phyloP scores from a whole-genome alignment of 2,113 vertebrate genomes.

The Thamnaconus septentrionalis region DNA sequence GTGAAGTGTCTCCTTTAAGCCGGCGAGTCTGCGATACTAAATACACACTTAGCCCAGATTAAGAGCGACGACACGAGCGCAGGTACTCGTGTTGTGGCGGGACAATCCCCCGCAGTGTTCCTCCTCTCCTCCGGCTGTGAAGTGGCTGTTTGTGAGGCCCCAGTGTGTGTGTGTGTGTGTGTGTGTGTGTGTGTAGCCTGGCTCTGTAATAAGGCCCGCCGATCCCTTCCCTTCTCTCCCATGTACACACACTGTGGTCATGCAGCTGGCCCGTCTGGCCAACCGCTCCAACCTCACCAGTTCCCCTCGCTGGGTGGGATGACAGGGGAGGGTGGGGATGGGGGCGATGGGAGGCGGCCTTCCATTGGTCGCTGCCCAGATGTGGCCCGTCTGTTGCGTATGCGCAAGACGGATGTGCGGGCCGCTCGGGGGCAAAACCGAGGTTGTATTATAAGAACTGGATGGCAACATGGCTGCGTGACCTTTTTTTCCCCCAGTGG shows the following conservation, averaged over 20 bases:
- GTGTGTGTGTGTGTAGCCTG: slow-evolving; percentile 58
- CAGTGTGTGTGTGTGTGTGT: slow-evolving; percentile 11
- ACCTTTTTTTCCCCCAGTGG: no score
- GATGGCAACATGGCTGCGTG: no score
- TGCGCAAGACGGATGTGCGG: background rate
- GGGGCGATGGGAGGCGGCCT: slow-evolving; percentile 43
- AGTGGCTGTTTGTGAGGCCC: slow-evolving; percentile 72
- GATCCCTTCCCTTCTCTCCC: slow-evolving; percentile 60
- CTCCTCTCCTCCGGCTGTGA: slow-evolving; percentile 45
- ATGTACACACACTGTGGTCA: slow-evolving; percentile 71
- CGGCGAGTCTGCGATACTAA: no score
- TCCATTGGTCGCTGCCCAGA: slow-evolving; percentile 47
- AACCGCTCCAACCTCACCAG: slow-evolving; percentile 74
- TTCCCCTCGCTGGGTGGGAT: slow-evolving; percentile 78
- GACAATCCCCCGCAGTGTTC: slow-evolving; percentile 50
- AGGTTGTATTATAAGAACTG: no score
- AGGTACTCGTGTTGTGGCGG: slow-evolving; percentile 24
- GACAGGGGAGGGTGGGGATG: slow-evolving; percentile 44
- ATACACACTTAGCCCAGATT: no score
- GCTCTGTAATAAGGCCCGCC: slow-evolving; percentile 73
- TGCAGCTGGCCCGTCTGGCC: slow-evolving; percentile 71
- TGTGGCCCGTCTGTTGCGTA: slow-evolving; percentile 52
- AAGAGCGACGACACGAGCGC: no score
- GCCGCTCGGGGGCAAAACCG: no score
- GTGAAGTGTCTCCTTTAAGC: no score